phyloP scores from a whole-genome alignment of 1,140 invertebrate species.

The Anoplophora glabripennis region DNA sequence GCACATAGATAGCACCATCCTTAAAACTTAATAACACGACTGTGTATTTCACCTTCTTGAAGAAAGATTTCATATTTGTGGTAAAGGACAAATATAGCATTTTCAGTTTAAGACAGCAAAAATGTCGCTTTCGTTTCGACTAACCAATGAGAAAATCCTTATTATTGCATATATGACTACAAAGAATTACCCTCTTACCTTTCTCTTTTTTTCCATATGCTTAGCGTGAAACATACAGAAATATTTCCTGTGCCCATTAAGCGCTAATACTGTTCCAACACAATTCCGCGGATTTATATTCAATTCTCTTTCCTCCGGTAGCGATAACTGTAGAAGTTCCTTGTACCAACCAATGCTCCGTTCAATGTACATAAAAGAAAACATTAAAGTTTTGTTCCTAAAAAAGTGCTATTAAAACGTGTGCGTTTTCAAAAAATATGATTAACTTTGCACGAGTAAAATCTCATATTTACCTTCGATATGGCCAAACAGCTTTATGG shows the following conservation, averaged over 20 bases:
- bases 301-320: slow-evolving; percentile 76
- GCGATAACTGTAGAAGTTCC: slow-evolving; percentile 78
- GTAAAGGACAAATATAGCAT: no score
- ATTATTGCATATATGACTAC: background rate
- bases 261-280: slow-evolving; percentile 91
- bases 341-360: slow-evolving; percentile 91
- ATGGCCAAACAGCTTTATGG: slow-evolving; percentile 91
- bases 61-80: no score
- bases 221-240: slow-evolving; percentile 99
- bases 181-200: background rate
- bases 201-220: slow-evolving; percentile 59
- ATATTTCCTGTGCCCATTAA: slow-evolving; percentile 95
- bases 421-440: background rate
- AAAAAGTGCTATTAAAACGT: slow-evolving; percentile 16
- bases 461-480: slow-evolving; percentile 71
- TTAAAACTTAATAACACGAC: no score
- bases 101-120: no score
- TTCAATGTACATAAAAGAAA: slow-evolving; percentile 89
- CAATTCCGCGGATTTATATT: slow-evolving; percentile 96
- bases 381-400: slow-evolving; percentile 70
- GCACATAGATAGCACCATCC: no score
- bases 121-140: no score
- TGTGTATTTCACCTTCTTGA: no score
- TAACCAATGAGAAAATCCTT: no score
- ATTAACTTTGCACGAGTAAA: background rate